phyloP scores from a whole-genome alignment of 2,888 invertebrate genomes.

The Drosophila lacicola region DNA sequence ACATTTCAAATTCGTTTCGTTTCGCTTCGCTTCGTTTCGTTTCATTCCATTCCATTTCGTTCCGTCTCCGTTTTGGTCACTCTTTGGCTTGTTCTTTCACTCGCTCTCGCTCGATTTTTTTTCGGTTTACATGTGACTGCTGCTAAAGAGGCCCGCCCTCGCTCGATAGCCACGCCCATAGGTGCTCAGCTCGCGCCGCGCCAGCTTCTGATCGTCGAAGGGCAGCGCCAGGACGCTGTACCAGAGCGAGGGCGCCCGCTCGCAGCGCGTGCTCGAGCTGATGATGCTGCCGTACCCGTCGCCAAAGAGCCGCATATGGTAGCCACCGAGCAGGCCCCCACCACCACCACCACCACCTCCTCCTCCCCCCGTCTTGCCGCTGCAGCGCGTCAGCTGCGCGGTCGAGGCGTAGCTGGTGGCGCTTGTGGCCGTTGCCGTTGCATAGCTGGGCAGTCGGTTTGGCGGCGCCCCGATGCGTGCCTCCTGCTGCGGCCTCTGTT shows the following conservation, averaged over 20 bases:
- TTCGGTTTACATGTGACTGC: constrained; percentile 86
- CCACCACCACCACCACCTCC: constrained; percentile 1
- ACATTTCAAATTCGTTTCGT: constrained; percentile 11
- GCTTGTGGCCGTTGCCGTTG: constrained; percentile 72
- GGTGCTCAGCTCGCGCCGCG: constrained; percentile 90
- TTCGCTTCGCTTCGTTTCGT: constrained; percentile 32
- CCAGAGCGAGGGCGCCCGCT: constrained; percentile 91
- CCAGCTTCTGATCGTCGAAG: constrained; percentile 97
- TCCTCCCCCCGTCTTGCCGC: constrained; percentile 23
- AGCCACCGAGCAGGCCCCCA: constrained; percentile 23
- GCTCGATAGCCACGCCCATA: constrained; percentile 88
- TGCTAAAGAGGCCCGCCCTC: constrained; percentile 96
- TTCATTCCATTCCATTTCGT: constrained; percentile 28
- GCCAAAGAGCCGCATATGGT: constrained; percentile 53
- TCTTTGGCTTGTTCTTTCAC: constrained; percentile 12
- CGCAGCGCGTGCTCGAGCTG: constrained; percentile 66
- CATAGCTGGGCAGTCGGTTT: constrained; percentile 67
- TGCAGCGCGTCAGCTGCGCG: constrained; percentile 65
- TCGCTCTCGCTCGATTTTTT: constrained; percentile 12
- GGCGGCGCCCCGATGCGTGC: constrained; percentile 6
- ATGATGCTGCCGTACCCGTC: constrained; percentile 64
- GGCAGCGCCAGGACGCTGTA: constrained; percentile 96
- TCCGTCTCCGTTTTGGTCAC: constrained; percentile 68
- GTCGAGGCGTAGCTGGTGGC: constrained; percentile 76
- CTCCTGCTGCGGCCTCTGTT: constrained; percentile 14